Evolutionary conservation across 2,888 invertebrate species (phyloP), one percentile per base, ranked within the genome.

Genomic region (Agrilus mali): DNA sequence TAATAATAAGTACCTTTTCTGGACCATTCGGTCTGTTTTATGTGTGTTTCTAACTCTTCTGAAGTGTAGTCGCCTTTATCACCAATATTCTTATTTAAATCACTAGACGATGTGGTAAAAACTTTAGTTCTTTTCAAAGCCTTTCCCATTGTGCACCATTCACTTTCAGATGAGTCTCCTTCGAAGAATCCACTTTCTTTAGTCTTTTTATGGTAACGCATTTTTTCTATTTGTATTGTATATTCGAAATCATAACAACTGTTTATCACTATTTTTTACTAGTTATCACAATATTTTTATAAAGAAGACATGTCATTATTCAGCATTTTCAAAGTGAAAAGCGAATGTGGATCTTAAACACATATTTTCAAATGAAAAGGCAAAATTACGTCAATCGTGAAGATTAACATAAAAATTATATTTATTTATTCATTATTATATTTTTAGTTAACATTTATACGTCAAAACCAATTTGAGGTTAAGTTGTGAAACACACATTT

Each of bases 141-240:
- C 56, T 61, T 65, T 35, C 64, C 65, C 69, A 66, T 67, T 68
- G 71, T 72, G 52, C 70, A 72, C 48, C 60, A 60, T 48, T 67
- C 69, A 52, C 75, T 74, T 60, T 78, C 77, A 58, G 75, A 74
- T 60, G 75, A 74, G 62, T 78, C 80, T 54, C 82, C 84, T 68
- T 86, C 86, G 73, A 83, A 86, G 64, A 83, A 86, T 50, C 86
- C 86, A 65, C 86, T 86, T 71, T 87, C 86, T 73, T 86, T 67
- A 49, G 66, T 67, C 57, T 66, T 66, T 55, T 66, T 67, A 55
- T 67, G 66, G 50, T 59, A 58, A 55, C 67, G 65, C 67, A 67
- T 67, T 54, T 60, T 63, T 20, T 20, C 42, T 33, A 31, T 8
- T 16, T 8, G 22, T 16, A 39, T 31, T 45, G 40, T 41, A 17